Evolutionary conservation across 1,140 invertebrate genomes (phyloP).

Genomic region (Octopus bimaculoides): DNA sequence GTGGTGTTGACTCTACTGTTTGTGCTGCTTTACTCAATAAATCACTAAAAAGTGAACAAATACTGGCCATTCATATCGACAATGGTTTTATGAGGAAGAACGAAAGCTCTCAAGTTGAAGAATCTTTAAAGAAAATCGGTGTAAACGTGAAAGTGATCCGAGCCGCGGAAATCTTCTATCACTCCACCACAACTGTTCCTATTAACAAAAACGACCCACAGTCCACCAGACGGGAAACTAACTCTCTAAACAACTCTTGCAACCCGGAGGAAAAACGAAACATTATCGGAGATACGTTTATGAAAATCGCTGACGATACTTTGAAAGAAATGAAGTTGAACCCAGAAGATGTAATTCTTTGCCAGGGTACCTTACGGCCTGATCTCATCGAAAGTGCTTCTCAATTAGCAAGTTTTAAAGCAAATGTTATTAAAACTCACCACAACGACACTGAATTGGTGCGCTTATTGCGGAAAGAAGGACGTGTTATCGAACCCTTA

Average conservation of each 20-base stretch:
- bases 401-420: constrained; percentile 74
- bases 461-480: constrained; percentile 76
- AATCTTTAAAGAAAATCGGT: constrained; percentile 81
- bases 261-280: constrained; percentile 96
- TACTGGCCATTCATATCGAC: constrained; percentile 96
- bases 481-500: constrained; percentile 91
- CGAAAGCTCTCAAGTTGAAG: constrained; percentile 85
- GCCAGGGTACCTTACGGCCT: constrained; percentile 78
- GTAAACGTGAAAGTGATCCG: constrained; percentile 72
- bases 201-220: constrained; percentile 61
- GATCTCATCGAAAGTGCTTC: constrained; percentile 98
- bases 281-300: constrained; percentile 98
- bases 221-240: constrained; percentile 74
- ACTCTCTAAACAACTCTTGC: constrained; percentile 80
- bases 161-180: constrained; percentile 61
- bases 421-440: constrained; percentile 98
- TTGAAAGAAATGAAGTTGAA: constrained; percentile 52
- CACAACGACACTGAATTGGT: constrained; percentile 98
- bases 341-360: constrained; percentile 54
- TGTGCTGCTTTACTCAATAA: constrained; percentile 92
- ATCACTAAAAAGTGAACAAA: constrained; percentile 83
- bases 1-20: constrained; percentile 97
- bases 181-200: constrained; percentile 76
- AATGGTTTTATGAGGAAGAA: constrained; percentile 99
- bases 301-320: constrained; percentile 64